A percentile compares a stretch with the other conserved stretches of the same genome.
phyloP scores from a whole-genome alignment of 2,888 invertebrate genomes.

The Scelioninae gen. 1 region DNA sequence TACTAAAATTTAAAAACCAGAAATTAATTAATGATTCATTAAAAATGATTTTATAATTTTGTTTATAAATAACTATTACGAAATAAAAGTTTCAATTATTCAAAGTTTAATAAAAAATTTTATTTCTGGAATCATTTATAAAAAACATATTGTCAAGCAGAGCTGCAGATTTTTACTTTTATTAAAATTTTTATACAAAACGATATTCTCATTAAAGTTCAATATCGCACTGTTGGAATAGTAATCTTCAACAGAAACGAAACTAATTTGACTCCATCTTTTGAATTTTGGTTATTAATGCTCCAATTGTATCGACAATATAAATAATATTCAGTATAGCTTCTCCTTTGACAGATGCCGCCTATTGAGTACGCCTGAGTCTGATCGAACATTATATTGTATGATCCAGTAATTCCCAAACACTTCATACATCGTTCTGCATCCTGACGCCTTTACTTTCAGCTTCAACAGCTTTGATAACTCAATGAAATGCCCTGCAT shows the following conservation, averaged over 20 bases:
- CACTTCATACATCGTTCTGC: slow-evolving; percentile 47
- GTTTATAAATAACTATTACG: no score
- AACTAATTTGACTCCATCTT: slow-evolving; percentile 18
- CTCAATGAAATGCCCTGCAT: slow-evolving; percentile 45
- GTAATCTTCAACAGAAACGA: neutral
- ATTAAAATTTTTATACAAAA: slow-evolving; percentile 14
- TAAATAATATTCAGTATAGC: slow-evolving; percentile 28
- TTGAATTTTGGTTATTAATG: slow-evolving; percentile 27
- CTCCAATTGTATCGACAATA: slow-evolving; percentile 22
- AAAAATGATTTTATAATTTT: no score
- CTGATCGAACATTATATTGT: slow-evolving; percentile 37
- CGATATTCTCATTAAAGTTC: no score
- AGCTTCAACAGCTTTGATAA: slow-evolving; percentile 32
- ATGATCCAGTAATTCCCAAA: slow-evolving; percentile 47
- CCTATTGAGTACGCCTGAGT: slow-evolving; percentile 4
- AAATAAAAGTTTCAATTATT: no score
- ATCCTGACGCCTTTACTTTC: slow-evolving; percentile 47
- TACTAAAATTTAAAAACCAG: no score
- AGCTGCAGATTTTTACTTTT: no score
- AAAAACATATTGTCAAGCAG: no score
- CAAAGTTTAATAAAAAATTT: no score
- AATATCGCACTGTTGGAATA: no score
- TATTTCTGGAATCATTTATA: no score
- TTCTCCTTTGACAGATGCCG: slow-evolving; percentile 16
- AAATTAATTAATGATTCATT: no score